A percentile compares a stretch with the other conserved stretches of the same genome.
Conservation (phyloP, 2,113 vertebrate species). For the Corydoras sp. region DNA sequence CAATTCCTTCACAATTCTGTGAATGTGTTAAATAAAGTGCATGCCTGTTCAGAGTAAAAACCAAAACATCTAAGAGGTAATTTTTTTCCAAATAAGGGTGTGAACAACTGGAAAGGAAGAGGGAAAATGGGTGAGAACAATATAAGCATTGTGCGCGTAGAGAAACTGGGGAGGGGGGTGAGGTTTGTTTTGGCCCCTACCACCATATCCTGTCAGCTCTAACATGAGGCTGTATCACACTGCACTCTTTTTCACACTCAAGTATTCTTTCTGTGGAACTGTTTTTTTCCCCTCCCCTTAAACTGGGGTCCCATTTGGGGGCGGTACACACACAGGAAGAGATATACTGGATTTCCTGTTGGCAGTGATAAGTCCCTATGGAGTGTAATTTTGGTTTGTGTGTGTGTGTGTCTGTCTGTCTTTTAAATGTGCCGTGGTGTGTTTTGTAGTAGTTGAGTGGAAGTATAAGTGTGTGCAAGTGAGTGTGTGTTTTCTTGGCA, state of each 20-base stretch:
- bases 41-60: neutral
- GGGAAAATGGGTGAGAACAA: conserved; percentile 7
- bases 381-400: conserved; percentile 13
- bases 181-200: conserved; percentile 41
- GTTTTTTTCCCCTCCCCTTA: neutral
- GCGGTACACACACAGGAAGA: conserved; percentile 43
- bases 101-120: conserved; percentile 29
- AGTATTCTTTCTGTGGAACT: neutral
- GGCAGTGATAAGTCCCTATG: conserved; percentile 29
- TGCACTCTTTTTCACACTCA: conserved; percentile 18
- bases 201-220: conserved; percentile 40
- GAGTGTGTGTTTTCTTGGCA: conserved; percentile 47
- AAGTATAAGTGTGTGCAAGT: conserved; percentile 1
- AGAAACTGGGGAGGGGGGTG: conserved; percentile 15
- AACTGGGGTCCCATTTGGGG: neutral
- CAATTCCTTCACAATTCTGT: no score
- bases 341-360: conserved; percentile 49
- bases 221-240: conserved; percentile 20
- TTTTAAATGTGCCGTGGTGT: conserved; percentile 13
- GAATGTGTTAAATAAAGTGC: neutral
- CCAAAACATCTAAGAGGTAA: neutral
- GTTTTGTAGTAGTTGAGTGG: conserved; percentile 10
- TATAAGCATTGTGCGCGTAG: conserved; percentile 26
- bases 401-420: neutral
- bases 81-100: conserved; percentile 20